Conservation (phyloP, 2,888 invertebrate genomes). For the Dryococelus australis region DNA sequence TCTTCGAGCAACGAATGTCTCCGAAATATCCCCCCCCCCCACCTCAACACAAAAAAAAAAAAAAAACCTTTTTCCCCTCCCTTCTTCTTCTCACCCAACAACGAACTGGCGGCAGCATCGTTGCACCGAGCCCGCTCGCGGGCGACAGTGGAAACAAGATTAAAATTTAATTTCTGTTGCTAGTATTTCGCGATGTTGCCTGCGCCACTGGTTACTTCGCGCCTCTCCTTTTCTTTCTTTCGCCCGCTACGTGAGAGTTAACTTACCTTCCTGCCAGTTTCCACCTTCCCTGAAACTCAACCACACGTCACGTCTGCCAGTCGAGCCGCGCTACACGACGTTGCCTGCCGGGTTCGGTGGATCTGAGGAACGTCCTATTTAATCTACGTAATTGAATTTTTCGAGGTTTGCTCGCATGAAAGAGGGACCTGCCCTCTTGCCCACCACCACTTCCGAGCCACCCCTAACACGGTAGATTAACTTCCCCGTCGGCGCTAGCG, state of each 20-base stretch:
- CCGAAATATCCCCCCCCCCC: no score
- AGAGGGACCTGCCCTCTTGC: background rate
- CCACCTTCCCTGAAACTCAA: background rate
- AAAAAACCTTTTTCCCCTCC: no score
- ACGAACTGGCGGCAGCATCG: no score
- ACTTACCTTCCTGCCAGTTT: background rate
- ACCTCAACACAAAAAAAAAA: no score
- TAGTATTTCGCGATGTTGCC: no score
- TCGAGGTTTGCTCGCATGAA: constrained; percentile 8
- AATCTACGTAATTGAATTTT: constrained; percentile 2
- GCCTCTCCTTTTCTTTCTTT: background rate
- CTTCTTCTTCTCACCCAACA: no score
- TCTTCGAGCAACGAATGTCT: no score
- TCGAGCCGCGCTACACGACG: background rate
- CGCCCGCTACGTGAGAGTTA: no score
- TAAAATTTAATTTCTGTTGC: no score
- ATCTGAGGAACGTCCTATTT: background rate
- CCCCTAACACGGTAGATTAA: background rate
- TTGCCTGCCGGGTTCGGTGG: background rate
- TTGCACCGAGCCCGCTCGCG: no score
- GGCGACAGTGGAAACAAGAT: no score
- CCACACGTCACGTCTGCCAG: background rate
- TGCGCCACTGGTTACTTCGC: no score
- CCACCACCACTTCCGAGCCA: background rate
- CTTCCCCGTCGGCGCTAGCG: background rate